Percentiles rank a stretch among this genome's conserved stretches.
phyloP scores from a whole-genome alignment of 1,140 invertebrate species.

The Marisa cornuarietis region DNA sequence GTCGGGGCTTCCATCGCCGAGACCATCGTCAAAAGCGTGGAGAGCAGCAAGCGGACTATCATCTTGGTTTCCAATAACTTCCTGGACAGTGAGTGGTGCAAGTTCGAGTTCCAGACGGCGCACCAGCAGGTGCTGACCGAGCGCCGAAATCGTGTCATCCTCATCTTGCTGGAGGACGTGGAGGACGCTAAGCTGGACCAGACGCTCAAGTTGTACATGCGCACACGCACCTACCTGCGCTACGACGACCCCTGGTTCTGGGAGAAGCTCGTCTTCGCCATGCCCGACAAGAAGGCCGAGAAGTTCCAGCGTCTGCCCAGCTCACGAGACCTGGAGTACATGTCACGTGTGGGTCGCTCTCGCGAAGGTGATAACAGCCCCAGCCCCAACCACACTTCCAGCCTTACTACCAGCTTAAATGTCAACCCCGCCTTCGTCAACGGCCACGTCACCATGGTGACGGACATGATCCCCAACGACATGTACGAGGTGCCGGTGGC shows the following conservation, averaged over 20 bases:
- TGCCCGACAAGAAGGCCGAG: slow-evolving; percentile 70
- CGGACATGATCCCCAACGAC: slow-evolving; percentile 20
- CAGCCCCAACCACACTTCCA: slow-evolving; percentile 9
- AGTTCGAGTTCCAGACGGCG: slow-evolving; percentile 50
- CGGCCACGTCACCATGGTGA: neutral
- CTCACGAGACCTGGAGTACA: slow-evolving; percentile 27
- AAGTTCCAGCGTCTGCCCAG: slow-evolving; percentile 25
- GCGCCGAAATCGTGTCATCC: slow-evolving; percentile 37
- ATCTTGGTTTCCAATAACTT: slow-evolving; percentile 46
- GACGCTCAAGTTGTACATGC: slow-evolving; percentile 54
- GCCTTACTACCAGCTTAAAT: neutral
- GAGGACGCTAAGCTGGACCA: slow-evolving; percentile 38
- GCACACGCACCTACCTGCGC: slow-evolving; percentile 73
- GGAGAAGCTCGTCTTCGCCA: slow-evolving; percentile 90
- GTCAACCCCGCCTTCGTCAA: neutral
- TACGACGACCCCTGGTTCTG: slow-evolving; percentile 83
- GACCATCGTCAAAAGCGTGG: slow-evolving; percentile 40
- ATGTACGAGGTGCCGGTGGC: slow-evolving; percentile 39
- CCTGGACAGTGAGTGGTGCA: slow-evolving; percentile 48
- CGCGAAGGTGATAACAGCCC: neutral
- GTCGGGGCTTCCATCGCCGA: slow-evolving; percentile 47
- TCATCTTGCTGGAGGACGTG: slow-evolving; percentile 45
- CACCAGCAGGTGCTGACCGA: slow-evolving; percentile 46
- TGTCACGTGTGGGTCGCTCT: slow-evolving; percentile 6
- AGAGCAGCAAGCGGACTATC: slow-evolving; percentile 46